phyloP scores from a whole-genome alignment of 1,140 invertebrate genomes.

The Sycophila sp. region DNA sequence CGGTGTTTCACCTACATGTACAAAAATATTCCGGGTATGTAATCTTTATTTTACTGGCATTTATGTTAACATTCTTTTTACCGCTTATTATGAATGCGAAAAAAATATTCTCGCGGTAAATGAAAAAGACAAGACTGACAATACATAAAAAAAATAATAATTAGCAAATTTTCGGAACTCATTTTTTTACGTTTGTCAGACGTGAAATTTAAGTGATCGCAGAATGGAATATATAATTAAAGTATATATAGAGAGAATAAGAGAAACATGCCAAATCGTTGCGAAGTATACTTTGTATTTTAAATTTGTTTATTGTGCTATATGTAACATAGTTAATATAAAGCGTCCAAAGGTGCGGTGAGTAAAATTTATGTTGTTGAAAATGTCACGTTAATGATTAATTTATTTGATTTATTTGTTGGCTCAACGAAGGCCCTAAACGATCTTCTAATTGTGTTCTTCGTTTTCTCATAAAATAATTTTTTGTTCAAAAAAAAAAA shows the following conservation, averaged over 20 bases:
- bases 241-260: constrained; percentile 7
- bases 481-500: neutral
- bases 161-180: constrained; percentile 31
- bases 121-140: constrained; percentile 53
- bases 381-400: constrained; percentile 24
- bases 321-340: constrained; percentile 22
- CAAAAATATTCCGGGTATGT: constrained; percentile 9
- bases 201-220: neutral
- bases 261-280: constrained; percentile 27
- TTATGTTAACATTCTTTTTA: constrained; percentile 33
- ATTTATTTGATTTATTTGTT: constrained; percentile 27
- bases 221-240: constrained; percentile 9
- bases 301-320: constrained; percentile 28
- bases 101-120: constrained; percentile 13
- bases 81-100: neutral
- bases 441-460: constrained; percentile 3
- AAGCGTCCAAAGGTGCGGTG: constrained; percentile 15
- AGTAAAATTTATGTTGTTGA: constrained; percentile 30
- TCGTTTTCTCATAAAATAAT: neutral
- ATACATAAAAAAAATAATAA: constrained; percentile 41
- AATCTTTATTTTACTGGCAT: constrained; percentile 16
- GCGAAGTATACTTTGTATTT: constrained; percentile 31
- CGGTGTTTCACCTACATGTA: constrained; percentile 1
- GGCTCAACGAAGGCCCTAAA: neutral
- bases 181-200: constrained; percentile 20